These are phyloP conservation scores for Xestia rhomboidea DNA, from an alignment of 2,888 invertebrate genomes.

Conservation along the genomic window DNA sequence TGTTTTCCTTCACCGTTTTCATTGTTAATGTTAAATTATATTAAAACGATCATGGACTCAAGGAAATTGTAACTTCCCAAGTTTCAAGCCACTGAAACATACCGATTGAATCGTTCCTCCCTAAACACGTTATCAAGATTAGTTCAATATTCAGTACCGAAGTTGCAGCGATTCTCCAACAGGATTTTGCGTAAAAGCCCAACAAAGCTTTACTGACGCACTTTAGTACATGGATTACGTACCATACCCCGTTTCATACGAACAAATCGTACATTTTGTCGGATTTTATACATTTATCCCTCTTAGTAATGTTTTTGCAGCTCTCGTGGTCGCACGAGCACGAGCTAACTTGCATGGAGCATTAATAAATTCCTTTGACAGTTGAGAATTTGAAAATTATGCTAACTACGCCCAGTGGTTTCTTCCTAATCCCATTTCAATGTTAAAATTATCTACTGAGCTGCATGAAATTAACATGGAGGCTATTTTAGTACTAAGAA, in stretches of 20 bases:
- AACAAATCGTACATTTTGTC: conserved; percentile 74
- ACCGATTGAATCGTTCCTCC: not conserved
- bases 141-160: conserved; percentile 36
- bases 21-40: not conserved
- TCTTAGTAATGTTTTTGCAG: conserved; percentile 70
- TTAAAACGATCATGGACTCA: not conserved
- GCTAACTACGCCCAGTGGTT: conserved; percentile 63
- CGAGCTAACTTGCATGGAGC: conserved; percentile 56
- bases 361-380: conserved; percentile 67
- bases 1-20: too few relatives aligned
- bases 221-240: conserved; percentile 75
- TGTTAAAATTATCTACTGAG: conserved; percentile 67
- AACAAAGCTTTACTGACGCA: conserved; percentile 68
- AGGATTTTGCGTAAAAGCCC: conserved; percentile 61
- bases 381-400: conserved; percentile 72
- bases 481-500: conserved; percentile 50
- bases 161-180: conserved; percentile 39
- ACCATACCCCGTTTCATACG: conserved; percentile 71
- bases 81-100: not conserved
- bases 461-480: conserved; percentile 61
- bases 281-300: conserved; percentile 72
- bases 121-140: conserved; percentile 33
- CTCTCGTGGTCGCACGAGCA: conserved; percentile 50
- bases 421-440: conserved; percentile 68
- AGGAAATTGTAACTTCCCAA: not conserved